These are phyloP conservation scores for Perca flavescens DNA, from an alignment of 2,113 vertebrate species.

Conservation along the genomic window DNA sequence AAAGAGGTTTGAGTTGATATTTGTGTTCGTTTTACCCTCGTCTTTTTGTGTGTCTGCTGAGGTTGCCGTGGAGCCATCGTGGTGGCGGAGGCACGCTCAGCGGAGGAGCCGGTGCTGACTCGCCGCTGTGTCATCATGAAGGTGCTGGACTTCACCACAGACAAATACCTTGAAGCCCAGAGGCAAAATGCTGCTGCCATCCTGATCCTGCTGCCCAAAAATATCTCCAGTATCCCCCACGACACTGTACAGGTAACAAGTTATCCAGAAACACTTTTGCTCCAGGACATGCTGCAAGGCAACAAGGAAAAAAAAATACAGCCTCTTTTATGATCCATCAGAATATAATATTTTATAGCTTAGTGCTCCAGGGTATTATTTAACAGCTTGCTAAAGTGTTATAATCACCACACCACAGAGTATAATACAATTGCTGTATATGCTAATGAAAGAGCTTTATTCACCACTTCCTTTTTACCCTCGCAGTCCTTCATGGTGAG, in stretches of 20 bases:
- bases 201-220: conserved; percentile 81
- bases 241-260: conserved; percentile 74
- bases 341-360: neutral
- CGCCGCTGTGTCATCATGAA: conserved; percentile 85
- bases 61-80: conserved; percentile 84
- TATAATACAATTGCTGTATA: neutral
- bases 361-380: neutral
- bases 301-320: neutral
- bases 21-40: neutral
- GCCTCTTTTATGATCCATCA: neutral
- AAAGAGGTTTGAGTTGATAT: neutral
- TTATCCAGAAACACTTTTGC: conserved; percentile 1
- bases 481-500: conserved; percentile 83
- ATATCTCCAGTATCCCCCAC: conserved; percentile 69
- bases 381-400: conserved; percentile 3
- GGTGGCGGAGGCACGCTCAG: conserved; percentile 81
- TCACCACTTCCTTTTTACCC: neutral
- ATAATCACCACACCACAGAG: neutral
- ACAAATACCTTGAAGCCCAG: conserved; percentile 75
- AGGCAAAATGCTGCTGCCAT: conserved; percentile 84
- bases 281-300: neutral
- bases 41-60: conserved; percentile 13
- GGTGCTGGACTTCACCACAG: conserved; percentile 80
- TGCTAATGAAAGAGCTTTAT: neutral
- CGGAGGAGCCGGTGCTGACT: conserved; percentile 77